Base-by-base conservation (phyloP, 2,888 invertebrate species). In the Calliphora vomitoria region DNA sequence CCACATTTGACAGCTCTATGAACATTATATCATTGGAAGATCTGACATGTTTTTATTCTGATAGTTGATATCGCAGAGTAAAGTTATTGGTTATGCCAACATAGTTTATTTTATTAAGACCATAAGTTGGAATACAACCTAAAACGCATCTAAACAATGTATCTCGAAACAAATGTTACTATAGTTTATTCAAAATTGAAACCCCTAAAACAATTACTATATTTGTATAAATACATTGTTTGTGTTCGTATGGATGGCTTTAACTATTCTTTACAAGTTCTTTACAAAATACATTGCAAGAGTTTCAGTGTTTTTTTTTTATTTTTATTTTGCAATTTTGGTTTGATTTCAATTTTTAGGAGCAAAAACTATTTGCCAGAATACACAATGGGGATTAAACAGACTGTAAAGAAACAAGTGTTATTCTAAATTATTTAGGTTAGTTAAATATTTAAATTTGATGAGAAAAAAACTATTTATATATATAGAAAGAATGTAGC, bases 391-490 rank as follows among this genome's bases (percentile, higher is more conserved):
- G 47, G 53, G 8, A 60, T 69, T 62, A 69, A 82, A 53, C 62
- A 60, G 62, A 82, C 76, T 71, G 50, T 60, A 76, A 76, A 71
- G 75, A 60, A 76, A 53, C 60, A 62, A 66, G 76, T 76, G 68
- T 69, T 75, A 50, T 75, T 82, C 62, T 50, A 60, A 60, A 82
- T 47, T 75, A 76, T 82, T 69, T 82, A 41, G 68, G 75, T 75
- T 82, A 60, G 75, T 82, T 60, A 75, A 82, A 75, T 82, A 82
- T 82, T 82, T 82, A 82, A 76, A 75, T 75, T 25, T 15, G 18
- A 50, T 25, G n/a, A 69, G 31, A 64, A 38, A 66, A 72, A 25
- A 50, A n/a, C 35, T 35, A 35, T 35, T 4, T 35, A 35, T 35
- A 44, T 4, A n/a, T 8, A 53, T 25, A 18, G 53, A 31, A 74